Evolutionary conservation across 2,797 vertebrate species (phyloP).

Genomic region (Poecile montanus): DNA sequence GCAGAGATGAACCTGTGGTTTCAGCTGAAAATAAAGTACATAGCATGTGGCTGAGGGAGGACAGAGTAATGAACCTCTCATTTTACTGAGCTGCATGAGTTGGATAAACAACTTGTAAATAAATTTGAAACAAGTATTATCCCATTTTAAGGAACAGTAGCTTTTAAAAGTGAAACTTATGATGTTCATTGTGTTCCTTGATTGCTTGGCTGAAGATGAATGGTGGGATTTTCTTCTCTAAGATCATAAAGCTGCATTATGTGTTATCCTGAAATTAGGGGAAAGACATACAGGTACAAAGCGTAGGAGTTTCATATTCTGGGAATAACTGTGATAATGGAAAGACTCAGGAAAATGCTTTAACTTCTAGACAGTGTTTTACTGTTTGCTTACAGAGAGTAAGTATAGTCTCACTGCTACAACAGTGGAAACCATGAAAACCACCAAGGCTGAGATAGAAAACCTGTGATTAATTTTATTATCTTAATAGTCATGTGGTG

Average conservation of each 20-base stretch:
- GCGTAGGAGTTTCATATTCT: neutral
- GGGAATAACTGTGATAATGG: neutral
- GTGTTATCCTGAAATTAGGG: conserved; percentile 28
- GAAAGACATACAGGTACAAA: neutral
- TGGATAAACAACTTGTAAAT: conserved; percentile 5
- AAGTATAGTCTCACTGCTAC: neutral
- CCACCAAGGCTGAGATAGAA: neutral
- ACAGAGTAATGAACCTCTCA: neutral
- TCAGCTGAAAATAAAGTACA: neutral
- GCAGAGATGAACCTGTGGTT: neutral
- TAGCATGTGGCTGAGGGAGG: neutral
- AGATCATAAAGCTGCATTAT: neutral
- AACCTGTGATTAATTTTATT: conserved; percentile 1
- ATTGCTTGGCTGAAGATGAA: neutral
- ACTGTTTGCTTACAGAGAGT: neutral
- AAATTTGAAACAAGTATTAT: neutral
- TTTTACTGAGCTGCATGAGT: neutral
- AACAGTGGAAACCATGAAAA: neutral
- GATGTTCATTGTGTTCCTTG: neutral
- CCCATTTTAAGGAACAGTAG: neutral
- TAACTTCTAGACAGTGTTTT: neutral
- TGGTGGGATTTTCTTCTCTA: neutral
- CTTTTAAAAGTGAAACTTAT: conserved; percentile 28
- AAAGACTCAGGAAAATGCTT: neutral
- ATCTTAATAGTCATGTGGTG: conserved; percentile 40